Evolutionary conservation across 2,113 vertebrate species (phyloP), one percentile per base, ranked within the genome.

Genomic region (Lathamus discolor): DNA sequence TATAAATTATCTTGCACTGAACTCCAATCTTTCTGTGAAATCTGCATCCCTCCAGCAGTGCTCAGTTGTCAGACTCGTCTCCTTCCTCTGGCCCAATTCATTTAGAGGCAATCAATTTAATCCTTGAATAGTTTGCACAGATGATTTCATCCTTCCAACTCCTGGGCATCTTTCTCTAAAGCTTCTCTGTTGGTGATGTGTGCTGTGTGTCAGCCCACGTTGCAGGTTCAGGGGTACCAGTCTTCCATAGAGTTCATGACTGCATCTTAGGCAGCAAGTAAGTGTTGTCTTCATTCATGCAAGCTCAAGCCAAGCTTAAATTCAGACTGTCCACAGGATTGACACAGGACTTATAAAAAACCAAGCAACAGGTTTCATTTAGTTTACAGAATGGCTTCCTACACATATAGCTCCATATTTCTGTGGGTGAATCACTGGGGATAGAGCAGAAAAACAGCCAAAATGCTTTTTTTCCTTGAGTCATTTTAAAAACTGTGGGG

Each of bases 21-120:
- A 88, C 37, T 85, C 63, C 37, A 90, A n/a, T 11, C 8, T 48
- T 74, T 84, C 33, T 43, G 20, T 61, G 70, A 79, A 85, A 66
- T 93, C 57, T 69, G 18, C 76, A 92, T 83, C 49, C n/a, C 59
- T 77, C 37, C 31, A 80, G 68, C 33, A 59, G 6, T 44, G 49
- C 69, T 90, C 67, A 74, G 28, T 80, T 83, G 41, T 48, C 67
- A 77, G 31, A n/a, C 54, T 74, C 90, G 61, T 52, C 41, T 66
- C 18, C 54, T 80, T 86, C 55, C 88, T 77, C 67, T 33, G 35
- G 7, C 54, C 59, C 49, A 76, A 74, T 90, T 91, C 68, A 61
- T 91, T 88, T 59, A 64, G 48, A 79, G 27, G 18, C 6, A 7
- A 89, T 83, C 82, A 64, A 72, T 90, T 96, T 68, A 81, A 93